Percentiles rank a stretch among this genome's conserved stretches.
phyloP scores from a whole-genome alignment of 2,888 invertebrate species.

The Disparrhopalites patrizii region DNA sequence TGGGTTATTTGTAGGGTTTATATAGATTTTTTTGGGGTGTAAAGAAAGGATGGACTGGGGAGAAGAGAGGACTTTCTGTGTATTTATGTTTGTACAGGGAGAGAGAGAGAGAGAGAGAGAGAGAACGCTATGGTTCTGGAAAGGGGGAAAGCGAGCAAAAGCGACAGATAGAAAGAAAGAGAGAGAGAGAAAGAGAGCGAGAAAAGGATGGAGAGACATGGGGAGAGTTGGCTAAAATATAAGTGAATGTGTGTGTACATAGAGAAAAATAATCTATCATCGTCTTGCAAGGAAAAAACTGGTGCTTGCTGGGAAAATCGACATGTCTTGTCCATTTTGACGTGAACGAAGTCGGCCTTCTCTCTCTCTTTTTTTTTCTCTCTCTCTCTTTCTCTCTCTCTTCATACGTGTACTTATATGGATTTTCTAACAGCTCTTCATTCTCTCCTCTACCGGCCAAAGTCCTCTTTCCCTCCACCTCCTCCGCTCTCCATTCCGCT shows the following conservation, averaged over 20 bases:
- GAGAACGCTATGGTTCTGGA: too few relatives aligned
- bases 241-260: conserved; percentile 17
- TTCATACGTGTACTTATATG: too few relatives aligned
- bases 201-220: neutral
- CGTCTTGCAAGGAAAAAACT: conserved; percentile 38
- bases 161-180: too few relatives aligned
- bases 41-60: too few relatives aligned
- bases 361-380: neutral
- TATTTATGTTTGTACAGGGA: too few relatives aligned
- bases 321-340: conserved; percentile 45
- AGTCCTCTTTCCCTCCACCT: too few relatives aligned
- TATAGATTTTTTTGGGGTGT: neutral
- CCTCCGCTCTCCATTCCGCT: too few relatives aligned
- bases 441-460: conserved; percentile 13
- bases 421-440: conserved; percentile 24
- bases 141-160: too few relatives aligned
- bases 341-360: conserved; percentile 28
- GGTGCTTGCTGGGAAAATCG: conserved; percentile 44
- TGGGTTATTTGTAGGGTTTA: neutral
- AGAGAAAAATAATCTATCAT: conserved; percentile 47
- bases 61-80: too few relatives aligned
- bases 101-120: too few relatives aligned
- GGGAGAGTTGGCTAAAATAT: neutral
- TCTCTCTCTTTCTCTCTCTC: conserved; percentile 4
- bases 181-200: too few relatives aligned